A percentile compares a stretch with the other conserved stretches of the same genome.
Conservation (phyloP, 2,113 vertebrate genomes). For the Nothocercus nigrocapillus region DNA sequence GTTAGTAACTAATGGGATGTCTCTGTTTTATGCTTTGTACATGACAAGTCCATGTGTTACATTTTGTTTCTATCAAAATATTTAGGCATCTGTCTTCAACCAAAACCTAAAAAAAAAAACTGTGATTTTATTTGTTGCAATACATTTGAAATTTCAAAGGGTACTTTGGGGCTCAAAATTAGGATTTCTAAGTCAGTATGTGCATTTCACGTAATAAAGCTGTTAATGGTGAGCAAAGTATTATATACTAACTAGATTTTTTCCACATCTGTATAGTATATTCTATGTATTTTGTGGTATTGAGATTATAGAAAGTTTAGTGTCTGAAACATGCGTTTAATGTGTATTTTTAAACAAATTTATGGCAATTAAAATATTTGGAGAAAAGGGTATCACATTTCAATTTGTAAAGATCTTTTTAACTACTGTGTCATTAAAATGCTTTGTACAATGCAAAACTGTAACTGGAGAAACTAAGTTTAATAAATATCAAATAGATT, state of each 20-base stretch:
- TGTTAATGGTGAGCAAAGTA: conserved; percentile 98
- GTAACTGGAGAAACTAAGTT: conserved; percentile 89
- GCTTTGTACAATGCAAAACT: conserved; percentile 91
- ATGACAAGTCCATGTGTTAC: conserved; percentile 74
- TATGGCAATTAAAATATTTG: conserved; percentile 90
- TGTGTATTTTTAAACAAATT: conserved; percentile 91
- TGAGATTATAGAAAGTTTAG: conserved; percentile 95
- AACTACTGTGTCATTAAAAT: conserved; percentile 89
- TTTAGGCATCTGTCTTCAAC: conserved; percentile 83
- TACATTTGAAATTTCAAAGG: conserved; percentile 88
- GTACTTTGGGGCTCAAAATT: conserved; percentile 91
- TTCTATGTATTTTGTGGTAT: conserved; percentile 99
- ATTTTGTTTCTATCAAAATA: conserved; percentile 76
- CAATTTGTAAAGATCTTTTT: conserved; percentile 92
- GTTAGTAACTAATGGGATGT: conserved; percentile 73
- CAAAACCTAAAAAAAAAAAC: conserved; percentile 79
- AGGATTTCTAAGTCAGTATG: conserved; percentile 85
- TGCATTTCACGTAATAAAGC: conserved; percentile 85
- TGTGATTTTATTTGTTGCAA: conserved; percentile 87
- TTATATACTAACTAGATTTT: conserved; percentile 95
- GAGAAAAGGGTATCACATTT: conserved; percentile 91
- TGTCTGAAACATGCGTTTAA: conserved; percentile 88
- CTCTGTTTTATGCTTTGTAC: conserved; percentile 79
- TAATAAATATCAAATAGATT: conserved; percentile 91
- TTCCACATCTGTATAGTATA: conserved; percentile 98